Base-by-base conservation (phyloP, 2,888 invertebrate species). In the Drosophila sordidapex region DNA sequence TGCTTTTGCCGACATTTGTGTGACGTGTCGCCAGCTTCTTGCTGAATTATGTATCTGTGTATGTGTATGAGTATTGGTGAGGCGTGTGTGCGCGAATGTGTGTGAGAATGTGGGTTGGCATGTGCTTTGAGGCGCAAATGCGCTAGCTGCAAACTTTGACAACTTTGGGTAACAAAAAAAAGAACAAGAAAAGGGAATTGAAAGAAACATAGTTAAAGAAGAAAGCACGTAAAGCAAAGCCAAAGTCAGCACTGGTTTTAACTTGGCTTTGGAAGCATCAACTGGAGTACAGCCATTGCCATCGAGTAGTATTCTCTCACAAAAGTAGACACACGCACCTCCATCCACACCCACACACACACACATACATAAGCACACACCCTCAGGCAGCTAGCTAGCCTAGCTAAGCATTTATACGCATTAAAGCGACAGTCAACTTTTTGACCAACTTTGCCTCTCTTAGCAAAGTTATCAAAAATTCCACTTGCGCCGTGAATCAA, bases 401-500 rank as follows among this genome's bases (percentile, higher is more conserved):
- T 51, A 56, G 70, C 74, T 51, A 70, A 79, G 84, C 82, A 89
- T 85, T 89, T 87, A 85, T 89, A 87, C 82, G 89, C 85, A 87
- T 86, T 89, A 86, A 89, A 86, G 85, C 84, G 80, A 80, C 77
- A 80, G 77, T 72, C 87, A 82, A 86, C 85, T 84, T 85, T 79
- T 78, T 89, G 85, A 80, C 89, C 89, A 86, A 89, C 72, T 87
- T 89, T 85, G 74, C 59, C 70, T 59, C 79, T 73, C 53, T 59
- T n/a, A 78, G 70, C 71, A 88, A 87, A 87, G 87, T 87, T 87
- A 90, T 90, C 90, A 88, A 88, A 87, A 88, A 90, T 88, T 87
- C 89, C 89, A 84, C 90, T 88, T 90, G 87, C 80, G 89, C 88
- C 81, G 83, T 88, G 89, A 90, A 90, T 90, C 89, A 88, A 90